Percentiles rank a stretch among this genome's conserved stretches.
phyloP scores from a whole-genome alignment of 2,797 vertebrate genomes.

The Sebastes matsubarae region DNA sequence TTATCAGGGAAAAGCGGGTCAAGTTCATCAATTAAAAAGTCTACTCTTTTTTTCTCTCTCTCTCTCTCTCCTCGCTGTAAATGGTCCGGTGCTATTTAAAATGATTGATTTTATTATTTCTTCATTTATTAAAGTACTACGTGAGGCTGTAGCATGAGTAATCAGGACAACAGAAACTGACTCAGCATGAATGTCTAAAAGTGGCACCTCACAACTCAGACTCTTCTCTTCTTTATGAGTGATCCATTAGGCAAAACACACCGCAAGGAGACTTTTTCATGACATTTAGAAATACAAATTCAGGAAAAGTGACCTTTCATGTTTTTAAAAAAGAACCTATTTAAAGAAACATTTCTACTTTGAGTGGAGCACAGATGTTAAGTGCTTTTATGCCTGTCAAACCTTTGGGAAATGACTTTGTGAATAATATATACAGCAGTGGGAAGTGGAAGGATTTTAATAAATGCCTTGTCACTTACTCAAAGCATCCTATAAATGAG shows the following conservation, averaged over 20 bases:
- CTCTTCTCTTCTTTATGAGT: constrained; percentile 33
- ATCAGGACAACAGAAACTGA: constrained; percentile 81
- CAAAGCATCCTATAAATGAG: constrained; percentile 55
- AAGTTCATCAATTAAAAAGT: constrained; percentile 86
- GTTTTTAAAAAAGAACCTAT: constrained; percentile 21
- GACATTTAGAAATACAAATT: constrained; percentile 18
- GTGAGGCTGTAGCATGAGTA: constrained; percentile 76
- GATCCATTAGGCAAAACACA: constrained; percentile 20
- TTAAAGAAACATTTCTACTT: constrained; percentile 42
- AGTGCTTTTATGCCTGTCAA: constrained; percentile 55
- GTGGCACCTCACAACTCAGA: constrained; percentile 59
- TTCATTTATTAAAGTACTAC: constrained; percentile 84
- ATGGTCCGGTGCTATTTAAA: constrained; percentile 78
- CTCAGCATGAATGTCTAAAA: constrained; percentile 75
- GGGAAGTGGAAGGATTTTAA: constrained; percentile 53
- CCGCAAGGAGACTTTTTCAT: neutral
- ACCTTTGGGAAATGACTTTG: constrained; percentile 66
- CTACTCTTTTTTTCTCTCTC: constrained; percentile 66
- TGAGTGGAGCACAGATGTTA: constrained; percentile 44
- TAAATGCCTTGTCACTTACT: constrained; percentile 57
- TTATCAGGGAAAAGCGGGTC: constrained; percentile 86
- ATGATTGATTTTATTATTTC: constrained; percentile 88
- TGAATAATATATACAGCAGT: constrained; percentile 66
- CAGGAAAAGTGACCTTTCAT: constrained; percentile 22
- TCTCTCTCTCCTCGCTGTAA: constrained; percentile 57